Conservation (phyloP, 2,113 vertebrate genomes). For the Hippocampus comes region DNA sequence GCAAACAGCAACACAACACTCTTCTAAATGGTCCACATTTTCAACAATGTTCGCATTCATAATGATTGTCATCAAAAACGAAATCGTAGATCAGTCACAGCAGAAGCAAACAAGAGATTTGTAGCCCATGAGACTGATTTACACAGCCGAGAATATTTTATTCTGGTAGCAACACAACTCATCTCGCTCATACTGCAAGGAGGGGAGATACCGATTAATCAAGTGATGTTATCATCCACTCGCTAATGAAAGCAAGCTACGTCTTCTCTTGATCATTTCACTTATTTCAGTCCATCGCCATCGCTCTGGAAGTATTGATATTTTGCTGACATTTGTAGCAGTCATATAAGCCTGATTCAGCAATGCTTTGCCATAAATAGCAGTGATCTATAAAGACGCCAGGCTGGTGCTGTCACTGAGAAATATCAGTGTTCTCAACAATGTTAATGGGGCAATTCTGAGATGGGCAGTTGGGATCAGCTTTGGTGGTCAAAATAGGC, state of each 20-base stretch:
- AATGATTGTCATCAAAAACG: background rate
- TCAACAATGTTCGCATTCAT: constrained; percentile 17
- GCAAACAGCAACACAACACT: constrained; percentile 15
- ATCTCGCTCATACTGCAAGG: constrained; percentile 28
- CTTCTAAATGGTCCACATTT: constrained; percentile 35
- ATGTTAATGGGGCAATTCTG: constrained; percentile 31
- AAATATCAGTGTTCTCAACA: constrained; percentile 33
- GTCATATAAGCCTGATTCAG: constrained; percentile 56
- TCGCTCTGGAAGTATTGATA: constrained; percentile 42
- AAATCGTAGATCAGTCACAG: constrained; percentile 13
- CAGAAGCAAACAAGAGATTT: constrained; percentile 16
- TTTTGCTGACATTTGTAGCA: constrained; percentile 46
- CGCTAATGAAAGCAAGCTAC: constrained; percentile 54
- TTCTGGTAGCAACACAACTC: constrained; percentile 31
- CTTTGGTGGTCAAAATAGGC: background rate
- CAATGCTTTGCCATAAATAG: constrained; percentile 46
- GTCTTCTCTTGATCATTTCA: constrained; percentile 47
- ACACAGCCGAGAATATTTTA: constrained; percentile 29
- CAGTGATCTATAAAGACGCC: constrained; percentile 39
- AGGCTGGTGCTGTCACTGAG: constrained; percentile 19
- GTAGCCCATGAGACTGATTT: constrained; percentile 26
- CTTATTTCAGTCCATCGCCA: constrained; percentile 28
- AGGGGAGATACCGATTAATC: constrained; percentile 43
- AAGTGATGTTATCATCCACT: constrained; percentile 53
- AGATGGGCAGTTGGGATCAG: constrained; percentile 8